Evolutionary conservation across 2,797 vertebrate genomes (phyloP).

Genomic region (Lates japonicus): DNA sequence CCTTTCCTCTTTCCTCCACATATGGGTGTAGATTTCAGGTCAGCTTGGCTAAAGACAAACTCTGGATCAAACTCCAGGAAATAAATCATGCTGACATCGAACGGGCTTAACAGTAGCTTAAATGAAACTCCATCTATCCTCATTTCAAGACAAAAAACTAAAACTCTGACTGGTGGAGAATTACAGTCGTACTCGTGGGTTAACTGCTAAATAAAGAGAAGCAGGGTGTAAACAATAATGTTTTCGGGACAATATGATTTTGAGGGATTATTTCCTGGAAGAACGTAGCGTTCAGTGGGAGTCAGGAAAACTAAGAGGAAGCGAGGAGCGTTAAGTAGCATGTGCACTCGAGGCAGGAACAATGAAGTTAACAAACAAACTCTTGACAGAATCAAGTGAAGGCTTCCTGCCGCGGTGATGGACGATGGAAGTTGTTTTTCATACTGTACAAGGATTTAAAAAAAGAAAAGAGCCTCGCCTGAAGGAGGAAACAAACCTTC

Average conservation of each 20-base stretch:
- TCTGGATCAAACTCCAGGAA: constrained; percentile 9
- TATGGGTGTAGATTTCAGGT: constrained; percentile 23
- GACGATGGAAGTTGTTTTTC: not conserved
- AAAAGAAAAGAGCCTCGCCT: not conserved
- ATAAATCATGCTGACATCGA: constrained; percentile 26
- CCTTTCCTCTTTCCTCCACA: not conserved
- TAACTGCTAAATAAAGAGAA: not conserved
- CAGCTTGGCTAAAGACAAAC: constrained; percentile 12
- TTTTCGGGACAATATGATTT: constrained; percentile 18
- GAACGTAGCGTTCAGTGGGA: not conserved
- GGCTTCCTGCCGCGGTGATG: constrained; percentile 62
- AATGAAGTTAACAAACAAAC: constrained; percentile 66
- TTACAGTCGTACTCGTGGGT: not conserved
- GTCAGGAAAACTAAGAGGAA: constrained; percentile 36
- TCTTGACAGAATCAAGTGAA: constrained; percentile 42
- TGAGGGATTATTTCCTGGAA: constrained; percentile 61
- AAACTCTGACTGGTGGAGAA: constrained; percentile 27
- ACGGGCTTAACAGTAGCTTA: not conserved
- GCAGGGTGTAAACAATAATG: constrained; percentile 6
- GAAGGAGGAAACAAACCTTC: not conserved
- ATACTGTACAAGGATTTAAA: not conserved
- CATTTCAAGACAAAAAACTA: constrained; percentile 5
- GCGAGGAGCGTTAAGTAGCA: constrained; percentile 32
- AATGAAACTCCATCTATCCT: constrained; percentile 34
- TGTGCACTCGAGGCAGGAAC: constrained; percentile 53